Conservation (phyloP, 1,140 invertebrate genomes). For the Temnothorax curvispinosus region DNA sequence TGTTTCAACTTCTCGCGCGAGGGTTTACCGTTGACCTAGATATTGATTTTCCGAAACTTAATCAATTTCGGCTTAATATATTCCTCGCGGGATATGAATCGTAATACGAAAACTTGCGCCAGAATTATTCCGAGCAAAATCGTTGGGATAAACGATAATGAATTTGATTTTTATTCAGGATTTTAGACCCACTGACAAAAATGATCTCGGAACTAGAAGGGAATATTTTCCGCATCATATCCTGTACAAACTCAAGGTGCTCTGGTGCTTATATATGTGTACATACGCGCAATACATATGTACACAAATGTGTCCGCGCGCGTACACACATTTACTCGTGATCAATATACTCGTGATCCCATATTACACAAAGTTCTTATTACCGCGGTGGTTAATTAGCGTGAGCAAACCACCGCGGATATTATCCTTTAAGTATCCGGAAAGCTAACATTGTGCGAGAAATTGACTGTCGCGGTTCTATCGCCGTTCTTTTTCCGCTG, state of each 20-base stretch:
- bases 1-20: constrained; percentile 10
- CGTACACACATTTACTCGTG: not conserved
- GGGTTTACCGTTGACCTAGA: not conserved
- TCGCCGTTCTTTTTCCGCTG: not conserved
- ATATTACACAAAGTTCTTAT: constrained; percentile 39
- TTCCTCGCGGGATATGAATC: constrained; percentile 1
- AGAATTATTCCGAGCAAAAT: not conserved
- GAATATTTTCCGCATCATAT: not conserved
- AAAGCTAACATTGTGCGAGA: constrained; percentile 16
- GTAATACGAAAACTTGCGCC: not conserved
- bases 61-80: constrained; percentile 13
- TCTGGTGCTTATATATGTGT: not conserved
- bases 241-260: not conserved
- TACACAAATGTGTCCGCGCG: not conserved
- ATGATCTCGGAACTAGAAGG: not conserved
- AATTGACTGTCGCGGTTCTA: constrained; percentile 17
- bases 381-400: constrained; percentile 47
- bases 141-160: not conserved
- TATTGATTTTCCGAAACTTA: constrained; percentile 6
- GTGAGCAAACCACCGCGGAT: constrained; percentile 38
- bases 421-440: constrained; percentile 49
- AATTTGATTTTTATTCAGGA: not conserved
- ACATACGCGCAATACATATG: not conserved
- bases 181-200: not conserved
- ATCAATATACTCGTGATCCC: constrained; percentile 13